phyloP scores from a whole-genome alignment of 1,140 invertebrate genomes.

The Temnothorax nylanderi region DNA sequence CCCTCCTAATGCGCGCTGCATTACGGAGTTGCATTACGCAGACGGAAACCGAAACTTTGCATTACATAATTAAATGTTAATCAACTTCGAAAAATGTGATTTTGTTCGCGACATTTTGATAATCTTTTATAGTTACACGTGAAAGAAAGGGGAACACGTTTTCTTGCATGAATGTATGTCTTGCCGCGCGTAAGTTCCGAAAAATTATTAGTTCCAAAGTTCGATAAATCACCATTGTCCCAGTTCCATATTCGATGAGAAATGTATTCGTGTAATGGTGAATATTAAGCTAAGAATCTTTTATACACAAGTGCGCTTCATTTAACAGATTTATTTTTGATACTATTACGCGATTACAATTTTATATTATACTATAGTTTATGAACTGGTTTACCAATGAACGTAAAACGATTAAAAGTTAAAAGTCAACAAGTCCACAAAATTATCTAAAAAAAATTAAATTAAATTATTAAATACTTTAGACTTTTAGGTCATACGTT shows the following conservation, averaged over 20 bases:
- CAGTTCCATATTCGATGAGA: background rate
- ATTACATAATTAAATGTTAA: slow-evolving; percentile 10
- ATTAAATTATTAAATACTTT: background rate
- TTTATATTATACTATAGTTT: background rate
- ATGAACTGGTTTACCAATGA: background rate
- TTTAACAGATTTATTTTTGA: background rate
- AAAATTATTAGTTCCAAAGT: slow-evolving; percentile 20
- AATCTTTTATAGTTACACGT: background rate
- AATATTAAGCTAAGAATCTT: slow-evolving; percentile 8
- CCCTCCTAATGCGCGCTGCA: background rate
- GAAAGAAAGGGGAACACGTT: background rate
- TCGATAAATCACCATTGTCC: background rate
- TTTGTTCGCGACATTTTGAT: background rate
- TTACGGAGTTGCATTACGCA: background rate
- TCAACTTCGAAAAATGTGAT: background rate
- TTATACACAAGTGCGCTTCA: background rate
- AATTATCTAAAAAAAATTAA: slow-evolving; percentile 2
- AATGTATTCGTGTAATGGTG: slow-evolving; percentile 17
- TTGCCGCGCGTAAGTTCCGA: background rate
- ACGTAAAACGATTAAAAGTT: background rate
- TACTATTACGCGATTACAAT: background rate
- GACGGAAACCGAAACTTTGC: background rate
- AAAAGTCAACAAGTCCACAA: background rate
- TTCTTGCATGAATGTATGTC: background rate
- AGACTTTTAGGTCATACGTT: background rate